Evolutionary conservation across 2,113 vertebrate species (phyloP).

Genomic region (Alligator sinensis): DNA sequence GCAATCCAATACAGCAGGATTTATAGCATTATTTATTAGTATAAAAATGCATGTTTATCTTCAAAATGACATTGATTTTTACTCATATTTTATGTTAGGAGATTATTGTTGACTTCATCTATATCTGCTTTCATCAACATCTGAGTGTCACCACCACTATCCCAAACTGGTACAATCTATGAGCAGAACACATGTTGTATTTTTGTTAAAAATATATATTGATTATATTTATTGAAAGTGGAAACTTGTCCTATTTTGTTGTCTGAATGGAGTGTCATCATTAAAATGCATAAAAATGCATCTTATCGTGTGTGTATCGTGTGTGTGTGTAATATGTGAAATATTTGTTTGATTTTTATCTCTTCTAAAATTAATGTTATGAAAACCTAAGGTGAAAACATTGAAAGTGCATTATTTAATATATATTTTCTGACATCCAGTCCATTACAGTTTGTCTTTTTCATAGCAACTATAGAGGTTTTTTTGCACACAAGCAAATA

Average conservation of each 20-base stretch:
- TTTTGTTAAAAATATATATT: slow-evolving; percentile 1
- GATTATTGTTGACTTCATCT: slow-evolving; percentile 46
- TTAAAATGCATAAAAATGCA: neutral
- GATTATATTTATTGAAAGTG: neutral
- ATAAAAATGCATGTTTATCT: slow-evolving; percentile 73
- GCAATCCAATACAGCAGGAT: slow-evolving; percentile 64
- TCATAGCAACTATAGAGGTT: neutral
- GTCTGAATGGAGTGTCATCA: neutral
- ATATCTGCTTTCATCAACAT: slow-evolving; percentile 21
- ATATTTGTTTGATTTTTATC: neutral
- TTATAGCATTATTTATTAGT: slow-evolving; percentile 77
- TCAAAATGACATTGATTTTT: slow-evolving; percentile 75
- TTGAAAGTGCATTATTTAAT: neutral
- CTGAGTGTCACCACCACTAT: neutral
- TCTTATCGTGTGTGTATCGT: neutral
- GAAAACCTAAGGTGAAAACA: neutral
- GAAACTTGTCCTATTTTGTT: neutral
- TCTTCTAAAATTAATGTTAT: neutral
- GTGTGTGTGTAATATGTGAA: neutral
- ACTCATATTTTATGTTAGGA: slow-evolving; percentile 52
- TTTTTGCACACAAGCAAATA: neutral
- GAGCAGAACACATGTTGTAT: neutral
- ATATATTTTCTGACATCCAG: neutral
- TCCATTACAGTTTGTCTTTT: neutral
- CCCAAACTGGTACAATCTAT: slow-evolving; percentile 10